Evolutionary conservation across 2,113 vertebrate genomes (phyloP).

Genomic region (Oreotragus oreotragus): DNA sequence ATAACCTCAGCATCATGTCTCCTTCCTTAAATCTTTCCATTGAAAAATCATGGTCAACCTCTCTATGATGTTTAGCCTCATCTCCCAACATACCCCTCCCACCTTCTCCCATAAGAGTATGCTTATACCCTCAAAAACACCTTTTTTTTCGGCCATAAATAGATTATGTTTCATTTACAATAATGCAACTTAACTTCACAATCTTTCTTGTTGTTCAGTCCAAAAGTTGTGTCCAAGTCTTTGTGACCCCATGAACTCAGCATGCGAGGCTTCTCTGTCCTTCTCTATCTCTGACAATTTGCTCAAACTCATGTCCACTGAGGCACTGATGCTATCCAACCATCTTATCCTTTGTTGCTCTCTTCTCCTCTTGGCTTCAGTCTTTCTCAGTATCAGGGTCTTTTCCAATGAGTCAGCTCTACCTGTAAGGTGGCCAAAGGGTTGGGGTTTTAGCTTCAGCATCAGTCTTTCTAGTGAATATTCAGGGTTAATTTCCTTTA

Average conservation of each 20-base stretch:
- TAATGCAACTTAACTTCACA: not conserved
- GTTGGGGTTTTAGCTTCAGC: not conserved
- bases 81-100: not conserved
- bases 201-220: not conserved
- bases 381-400: not conserved
- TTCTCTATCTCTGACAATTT: not conserved
- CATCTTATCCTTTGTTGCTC: not conserved
- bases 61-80: not conserved
- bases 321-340: not conserved
- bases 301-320: not conserved
- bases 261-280: not conserved
- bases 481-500: not conserved
- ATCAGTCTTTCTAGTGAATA: not conserved
- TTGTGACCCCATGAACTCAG: not conserved
- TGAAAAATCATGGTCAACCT: not conserved
- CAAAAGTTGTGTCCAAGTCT: not conserved
- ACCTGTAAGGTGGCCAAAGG: not conserved
- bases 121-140: not conserved
- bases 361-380: not conserved
- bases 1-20: not conserved
- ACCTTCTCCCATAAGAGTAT: not conserved
- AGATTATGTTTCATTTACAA: not conserved
- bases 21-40: not conserved
- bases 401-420: not conserved
- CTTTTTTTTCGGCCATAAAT: not conserved